phyloP scores from a whole-genome alignment of 1,140 invertebrate species.

The Drosophila sp. region DNA sequence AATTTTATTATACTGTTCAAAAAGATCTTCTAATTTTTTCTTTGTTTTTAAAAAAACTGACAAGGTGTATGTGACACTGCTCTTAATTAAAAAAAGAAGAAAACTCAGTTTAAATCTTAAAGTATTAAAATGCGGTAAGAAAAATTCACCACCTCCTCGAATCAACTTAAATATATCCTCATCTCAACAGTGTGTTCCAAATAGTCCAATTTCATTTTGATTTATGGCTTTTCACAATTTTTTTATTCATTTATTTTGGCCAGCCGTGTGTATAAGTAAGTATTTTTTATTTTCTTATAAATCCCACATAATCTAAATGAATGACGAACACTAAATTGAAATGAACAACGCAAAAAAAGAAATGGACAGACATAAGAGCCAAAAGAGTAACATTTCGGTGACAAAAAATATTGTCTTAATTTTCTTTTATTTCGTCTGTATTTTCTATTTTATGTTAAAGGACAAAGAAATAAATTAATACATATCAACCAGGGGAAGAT shows the following conservation, averaged over 20 bases:
- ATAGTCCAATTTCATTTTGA: background rate
- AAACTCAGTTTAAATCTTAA: too few relatives aligned
- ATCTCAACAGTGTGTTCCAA: background rate
- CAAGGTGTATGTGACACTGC: too few relatives aligned
- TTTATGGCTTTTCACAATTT: conserved; percentile 4
- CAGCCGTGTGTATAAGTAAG: background rate
- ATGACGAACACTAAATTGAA: conserved; percentile 2
- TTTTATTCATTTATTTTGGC: conserved; percentile 5
- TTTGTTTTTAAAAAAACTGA: too few relatives aligned
- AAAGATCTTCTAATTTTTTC: too few relatives aligned
- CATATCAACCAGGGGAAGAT: conserved; percentile 12
- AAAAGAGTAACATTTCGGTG: too few relatives aligned
- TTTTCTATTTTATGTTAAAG: conserved; percentile 19
- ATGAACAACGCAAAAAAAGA: background rate
- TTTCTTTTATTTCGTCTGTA: background rate
- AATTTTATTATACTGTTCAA: too few relatives aligned
- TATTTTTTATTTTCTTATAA: background rate
- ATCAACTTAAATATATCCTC: background rate
- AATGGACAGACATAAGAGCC: too few relatives aligned
- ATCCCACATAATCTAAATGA: conserved; percentile 9
- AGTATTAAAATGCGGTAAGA: background rate
- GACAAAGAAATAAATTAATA: conserved; percentile 60
- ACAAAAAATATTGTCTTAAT: background rate
- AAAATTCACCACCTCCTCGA: background rate
- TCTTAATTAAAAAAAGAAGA: too few relatives aligned